phyloP scores from a whole-genome alignment of 2,797 vertebrate species.

The Melanotaenia pygmaea region DNA sequence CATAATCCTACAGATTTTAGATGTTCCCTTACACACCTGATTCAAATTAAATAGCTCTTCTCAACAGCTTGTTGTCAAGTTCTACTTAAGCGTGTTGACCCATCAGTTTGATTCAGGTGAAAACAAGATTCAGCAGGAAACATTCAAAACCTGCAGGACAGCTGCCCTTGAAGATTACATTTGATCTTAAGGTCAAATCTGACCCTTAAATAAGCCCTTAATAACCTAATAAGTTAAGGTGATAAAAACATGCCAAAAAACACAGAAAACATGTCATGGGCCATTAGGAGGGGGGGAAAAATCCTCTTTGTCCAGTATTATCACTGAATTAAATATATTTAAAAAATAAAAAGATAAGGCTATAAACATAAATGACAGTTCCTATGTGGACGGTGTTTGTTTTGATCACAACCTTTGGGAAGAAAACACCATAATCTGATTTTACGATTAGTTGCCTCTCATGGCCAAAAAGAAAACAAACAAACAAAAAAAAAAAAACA shows the following conservation, averaged over 20 bases:
- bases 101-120: too few relatives aligned
- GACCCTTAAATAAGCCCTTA: too few relatives aligned
- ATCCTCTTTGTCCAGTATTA: neutral
- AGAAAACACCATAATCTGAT: conserved; percentile 21
- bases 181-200: too few relatives aligned
- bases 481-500: too few relatives aligned
- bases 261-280: neutral
- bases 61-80: too few relatives aligned
- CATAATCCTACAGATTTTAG: too few relatives aligned
- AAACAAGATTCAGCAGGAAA: too few relatives aligned
- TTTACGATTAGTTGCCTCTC: conserved; percentile 16
- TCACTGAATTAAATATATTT: neutral
- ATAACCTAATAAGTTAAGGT: neutral
- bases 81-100: too few relatives aligned
- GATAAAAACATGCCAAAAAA: neutral
- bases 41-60: too few relatives aligned
- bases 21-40: too few relatives aligned
- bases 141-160: too few relatives aligned
- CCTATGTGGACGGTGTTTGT: conserved; percentile 4
- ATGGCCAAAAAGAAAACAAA: neutral
- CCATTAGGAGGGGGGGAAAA: neutral
- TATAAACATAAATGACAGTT: neutral
- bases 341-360: neutral
- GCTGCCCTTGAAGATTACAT: too few relatives aligned
- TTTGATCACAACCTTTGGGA: conserved; percentile 3